These are phyloP conservation scores for Perca flavescens DNA, from an alignment of 2,113 vertebrate species.

Conservation along the genomic window DNA sequence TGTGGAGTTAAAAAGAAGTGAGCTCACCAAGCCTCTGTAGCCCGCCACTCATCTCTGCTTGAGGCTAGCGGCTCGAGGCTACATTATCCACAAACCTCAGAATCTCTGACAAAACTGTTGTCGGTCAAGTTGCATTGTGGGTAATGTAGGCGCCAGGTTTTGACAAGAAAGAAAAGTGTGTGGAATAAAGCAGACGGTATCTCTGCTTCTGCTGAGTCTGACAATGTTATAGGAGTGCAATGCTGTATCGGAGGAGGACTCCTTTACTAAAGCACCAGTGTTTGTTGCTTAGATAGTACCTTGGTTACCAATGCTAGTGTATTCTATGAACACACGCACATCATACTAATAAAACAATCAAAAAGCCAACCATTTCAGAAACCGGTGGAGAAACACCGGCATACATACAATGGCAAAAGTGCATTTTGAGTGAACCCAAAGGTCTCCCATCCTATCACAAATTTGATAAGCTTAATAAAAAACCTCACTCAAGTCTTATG, in stretches of 20 bases:
- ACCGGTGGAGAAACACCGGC: conserved; percentile 8
- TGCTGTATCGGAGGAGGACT: not conserved
- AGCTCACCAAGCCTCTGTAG: not conserved
- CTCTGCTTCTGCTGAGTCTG: not conserved
- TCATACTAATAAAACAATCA: conserved; percentile 1
- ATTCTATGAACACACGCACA: conserved; percentile 11
- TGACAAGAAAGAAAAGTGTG: not conserved
- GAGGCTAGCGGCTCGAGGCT: not conserved
- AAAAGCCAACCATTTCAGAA: conserved; percentile 11
- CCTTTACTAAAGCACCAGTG: conserved; percentile 12
- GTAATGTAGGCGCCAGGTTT: not conserved
- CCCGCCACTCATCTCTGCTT: not conserved
- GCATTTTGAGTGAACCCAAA: conserved; percentile 53
- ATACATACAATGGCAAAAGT: conserved; percentile 31
- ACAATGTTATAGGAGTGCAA: not conserved
- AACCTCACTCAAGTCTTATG: conserved; percentile 51
- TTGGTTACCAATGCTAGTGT: conserved; percentile 8
- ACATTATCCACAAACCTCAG: not conserved
- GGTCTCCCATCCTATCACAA: conserved; percentile 34
- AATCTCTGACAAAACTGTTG: too few relatives aligned
- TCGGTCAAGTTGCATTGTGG: not conserved
- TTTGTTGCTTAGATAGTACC: conserved; percentile 22
- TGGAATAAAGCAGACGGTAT: not conserved
- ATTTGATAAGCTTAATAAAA: conserved; percentile 58
- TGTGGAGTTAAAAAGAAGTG: not conserved